Conservation (phyloP, 2,113 vertebrate species). For the Melanerpes formicivorus region DNA sequence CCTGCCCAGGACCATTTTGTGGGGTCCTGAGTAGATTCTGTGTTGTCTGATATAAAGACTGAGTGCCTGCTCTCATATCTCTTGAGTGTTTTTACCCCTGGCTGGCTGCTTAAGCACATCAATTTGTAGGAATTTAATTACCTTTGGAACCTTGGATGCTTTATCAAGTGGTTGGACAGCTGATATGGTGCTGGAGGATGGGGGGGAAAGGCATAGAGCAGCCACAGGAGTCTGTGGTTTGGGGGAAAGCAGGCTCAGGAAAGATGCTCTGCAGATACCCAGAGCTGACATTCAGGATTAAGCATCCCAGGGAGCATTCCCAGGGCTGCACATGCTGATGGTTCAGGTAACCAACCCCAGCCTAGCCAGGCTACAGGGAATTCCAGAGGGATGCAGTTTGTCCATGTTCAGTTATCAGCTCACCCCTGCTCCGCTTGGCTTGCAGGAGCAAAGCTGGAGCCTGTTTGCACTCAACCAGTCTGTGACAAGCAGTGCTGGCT, state of each 20-base stretch:
- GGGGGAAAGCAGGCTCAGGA: background rate
- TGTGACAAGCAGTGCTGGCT: background rate
- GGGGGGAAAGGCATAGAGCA: background rate
- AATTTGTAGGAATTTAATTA: background rate
- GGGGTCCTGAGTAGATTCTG: background rate
- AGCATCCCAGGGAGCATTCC: too few species aligned
- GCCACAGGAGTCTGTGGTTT: accelerated
- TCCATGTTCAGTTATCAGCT: background rate
- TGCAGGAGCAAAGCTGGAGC: background rate
- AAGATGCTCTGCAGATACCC: too few species aligned
- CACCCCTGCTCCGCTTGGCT: background rate
- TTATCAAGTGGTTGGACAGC: background rate
- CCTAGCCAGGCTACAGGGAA: background rate
- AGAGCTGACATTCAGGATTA: too few species aligned
- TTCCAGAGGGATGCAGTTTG: accelerated
- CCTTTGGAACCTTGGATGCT: background rate
- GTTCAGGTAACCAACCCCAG: background rate
- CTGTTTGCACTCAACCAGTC: background rate
- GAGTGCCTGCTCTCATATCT: background rate
- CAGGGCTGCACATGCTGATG: background rate
- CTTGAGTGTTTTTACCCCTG: background rate
- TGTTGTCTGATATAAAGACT: background rate
- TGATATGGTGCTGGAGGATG: background rate
- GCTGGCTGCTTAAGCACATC: background rate
- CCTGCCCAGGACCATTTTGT: accelerated